Evolutionary conservation across 1,140 invertebrate genomes (phyloP).

Genomic region (Lethocerus indicus): DNA sequence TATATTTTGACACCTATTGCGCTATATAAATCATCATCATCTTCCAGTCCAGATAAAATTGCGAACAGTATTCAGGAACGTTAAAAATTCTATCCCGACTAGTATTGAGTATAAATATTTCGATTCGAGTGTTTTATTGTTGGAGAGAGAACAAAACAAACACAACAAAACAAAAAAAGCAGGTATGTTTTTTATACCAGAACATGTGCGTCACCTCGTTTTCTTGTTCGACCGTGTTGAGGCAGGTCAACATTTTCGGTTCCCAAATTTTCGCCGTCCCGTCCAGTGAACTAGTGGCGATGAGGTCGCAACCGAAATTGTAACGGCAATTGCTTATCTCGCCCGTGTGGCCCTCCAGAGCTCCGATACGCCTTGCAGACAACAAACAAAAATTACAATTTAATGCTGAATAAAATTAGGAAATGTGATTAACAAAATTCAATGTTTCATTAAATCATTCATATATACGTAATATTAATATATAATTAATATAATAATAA

Average conservation of each 20-base stretch:
- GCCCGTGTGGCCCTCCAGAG: conserved; percentile 45
- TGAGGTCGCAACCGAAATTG: conserved; percentile 49
- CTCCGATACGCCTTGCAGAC: conserved; percentile 34
- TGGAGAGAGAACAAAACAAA: neutral
- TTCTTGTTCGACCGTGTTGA: conserved; percentile 42
- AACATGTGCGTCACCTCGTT: conserved; percentile 36
- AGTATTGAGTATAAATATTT: neutral
- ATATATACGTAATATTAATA: neutral
- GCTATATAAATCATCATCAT: neutral
- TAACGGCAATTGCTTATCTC: conserved; percentile 59
- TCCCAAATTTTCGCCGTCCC: conserved; percentile 63
- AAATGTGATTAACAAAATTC: too few relatives aligned
- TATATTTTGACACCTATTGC: too few relatives aligned
- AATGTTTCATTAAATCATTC: neutral
- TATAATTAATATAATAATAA: neutral
- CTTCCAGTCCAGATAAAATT: neutral
- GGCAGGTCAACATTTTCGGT: conserved; percentile 32
- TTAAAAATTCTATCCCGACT: neutral
- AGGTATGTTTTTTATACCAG: neutral
- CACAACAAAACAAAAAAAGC: neutral
- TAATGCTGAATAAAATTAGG: neutral
- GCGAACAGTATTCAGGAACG: neutral
- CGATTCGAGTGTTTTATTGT: neutral
- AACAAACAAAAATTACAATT: conserved; percentile 2
- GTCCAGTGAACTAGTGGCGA: conserved; percentile 56